phyloP scores from a whole-genome alignment of 2,797 vertebrate genomes.

The Takifugu ocellatus region DNA sequence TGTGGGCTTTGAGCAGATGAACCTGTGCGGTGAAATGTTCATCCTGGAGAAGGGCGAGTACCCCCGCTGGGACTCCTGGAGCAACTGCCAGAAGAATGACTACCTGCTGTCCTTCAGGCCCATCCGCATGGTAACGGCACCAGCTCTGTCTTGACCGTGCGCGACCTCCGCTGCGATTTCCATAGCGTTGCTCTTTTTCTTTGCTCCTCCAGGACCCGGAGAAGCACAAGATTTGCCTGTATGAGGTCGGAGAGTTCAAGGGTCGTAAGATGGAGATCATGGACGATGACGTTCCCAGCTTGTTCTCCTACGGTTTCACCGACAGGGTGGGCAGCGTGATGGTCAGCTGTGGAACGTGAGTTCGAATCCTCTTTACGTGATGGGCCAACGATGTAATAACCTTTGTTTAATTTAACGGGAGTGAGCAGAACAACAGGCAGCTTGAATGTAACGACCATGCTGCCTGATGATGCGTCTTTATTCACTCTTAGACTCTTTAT shows the following conservation, averaged over 20 bases:
- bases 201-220: conserved; percentile 71
- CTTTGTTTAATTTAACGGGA: no score
- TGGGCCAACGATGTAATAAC: no score
- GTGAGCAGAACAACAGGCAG: no score
- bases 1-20: conserved; percentile 85
- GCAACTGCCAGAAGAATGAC: conserved; percentile 84
- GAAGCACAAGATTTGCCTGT: conserved; percentile 86
- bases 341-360: conserved; percentile 83
- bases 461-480: conserved; percentile 57
- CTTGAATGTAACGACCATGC: no score
- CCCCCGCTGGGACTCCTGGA: conserved; percentile 87
- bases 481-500: not conserved
- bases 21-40: conserved; percentile 86
- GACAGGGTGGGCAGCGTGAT: conserved; percentile 81
- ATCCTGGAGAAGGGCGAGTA: conserved; percentile 88
- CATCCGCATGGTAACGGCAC: conserved; percentile 75
- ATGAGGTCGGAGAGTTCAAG: conserved; percentile 82
- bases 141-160: no score
- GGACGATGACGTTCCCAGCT: conserved; percentile 83
- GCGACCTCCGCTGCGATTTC: not conserved
- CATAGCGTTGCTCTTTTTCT: conserved; percentile 45
- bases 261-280: conserved; percentile 86
- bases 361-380: conserved; percentile 1
- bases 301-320: conserved; percentile 83
- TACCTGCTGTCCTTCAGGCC: conserved; percentile 86